Percentiles rank a stretch among this genome's conserved stretches.
phyloP scores from a whole-genome alignment of 2,113 vertebrate genomes.

The Charadrius vociferus region DNA sequence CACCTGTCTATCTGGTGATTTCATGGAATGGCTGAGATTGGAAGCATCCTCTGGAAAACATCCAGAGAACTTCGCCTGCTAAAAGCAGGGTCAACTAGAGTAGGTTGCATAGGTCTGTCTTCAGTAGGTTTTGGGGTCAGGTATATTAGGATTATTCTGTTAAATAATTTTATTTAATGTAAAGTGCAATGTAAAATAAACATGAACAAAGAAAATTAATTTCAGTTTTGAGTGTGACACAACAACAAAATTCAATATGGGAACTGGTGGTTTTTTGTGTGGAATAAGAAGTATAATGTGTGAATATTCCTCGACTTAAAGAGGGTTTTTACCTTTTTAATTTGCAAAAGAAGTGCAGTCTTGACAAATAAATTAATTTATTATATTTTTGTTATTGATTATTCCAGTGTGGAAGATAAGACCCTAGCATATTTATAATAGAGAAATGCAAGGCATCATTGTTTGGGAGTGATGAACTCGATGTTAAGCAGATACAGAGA shows the following conservation, averaged over 20 bases:
- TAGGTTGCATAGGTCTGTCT: neutral
- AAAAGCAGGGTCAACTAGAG: neutral
- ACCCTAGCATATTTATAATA: neutral
- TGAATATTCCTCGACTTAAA: neutral
- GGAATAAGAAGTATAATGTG: neutral
- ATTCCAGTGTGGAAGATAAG: neutral
- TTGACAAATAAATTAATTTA: neutral
- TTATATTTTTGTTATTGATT: neutral
- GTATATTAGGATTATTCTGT: neutral
- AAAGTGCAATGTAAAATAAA: neutral
- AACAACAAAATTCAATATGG: neutral
- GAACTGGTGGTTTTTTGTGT: neutral
- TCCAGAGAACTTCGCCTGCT: neutral
- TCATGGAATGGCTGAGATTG: neutral
- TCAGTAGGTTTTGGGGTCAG: neutral
- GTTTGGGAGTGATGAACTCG: neutral
- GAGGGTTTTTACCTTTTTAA: neutral
- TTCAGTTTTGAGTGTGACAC: neutral
- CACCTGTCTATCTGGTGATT: neutral
- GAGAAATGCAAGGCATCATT: neutral
- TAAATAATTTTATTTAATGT: neutral
- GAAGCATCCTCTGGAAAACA: neutral
- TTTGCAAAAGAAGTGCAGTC: neutral
- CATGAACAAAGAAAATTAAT: neutral
- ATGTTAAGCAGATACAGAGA: neutral